Base-by-base conservation (phyloP, 2,888 invertebrate species). In the Plagodis dolabraria region DNA sequence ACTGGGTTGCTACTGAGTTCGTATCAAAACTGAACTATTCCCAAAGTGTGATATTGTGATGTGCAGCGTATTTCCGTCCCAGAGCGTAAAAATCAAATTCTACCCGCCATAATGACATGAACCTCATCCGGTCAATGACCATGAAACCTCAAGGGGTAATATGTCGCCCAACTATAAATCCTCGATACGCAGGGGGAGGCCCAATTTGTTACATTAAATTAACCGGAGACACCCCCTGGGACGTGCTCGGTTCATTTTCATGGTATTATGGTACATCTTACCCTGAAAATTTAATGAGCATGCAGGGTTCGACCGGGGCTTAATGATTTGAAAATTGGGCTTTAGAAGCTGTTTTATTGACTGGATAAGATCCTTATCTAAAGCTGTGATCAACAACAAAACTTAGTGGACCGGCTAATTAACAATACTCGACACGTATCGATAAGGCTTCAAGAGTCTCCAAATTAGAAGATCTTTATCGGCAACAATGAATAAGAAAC, bases 201-300 rank as follows among this genome's bases (percentile, higher is more conserved):
- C 74, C 76, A 74, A 74, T 74, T 74, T 75, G 76, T 64, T 72
- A 74, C 76, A 75, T 74, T 71, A 74, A 73, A 73, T 74, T 75
- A 73, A 69, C 64, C 60, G 52, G 64, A 61, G 64, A 60, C 59
- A 40, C 52, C 67, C 61, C 70, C 67, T 66, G 56, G 68, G 64
- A 61, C 59, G 52, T 47, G 66, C 62, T 60, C 66, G 69, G 63
- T 71, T 71, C 74, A 75, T 75, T 74, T 75, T 75, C 71, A 74
- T 73, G 50, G 35, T 50, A 43, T 42, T 12, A 43, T 11, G 43
- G 64, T 50, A 47, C 40, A 47, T 43, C 47, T 47, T 54, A 47
- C 38, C 10, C 35, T 44, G 52, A 36, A 52, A 52, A 52, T 52
- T 52, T 52, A 52, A 52, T 52, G 52, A 45, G 12, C 36, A 22